Evolutionary conservation across 2,113 vertebrate species (phyloP).

Genomic region (Talpa occidentalis): DNA sequence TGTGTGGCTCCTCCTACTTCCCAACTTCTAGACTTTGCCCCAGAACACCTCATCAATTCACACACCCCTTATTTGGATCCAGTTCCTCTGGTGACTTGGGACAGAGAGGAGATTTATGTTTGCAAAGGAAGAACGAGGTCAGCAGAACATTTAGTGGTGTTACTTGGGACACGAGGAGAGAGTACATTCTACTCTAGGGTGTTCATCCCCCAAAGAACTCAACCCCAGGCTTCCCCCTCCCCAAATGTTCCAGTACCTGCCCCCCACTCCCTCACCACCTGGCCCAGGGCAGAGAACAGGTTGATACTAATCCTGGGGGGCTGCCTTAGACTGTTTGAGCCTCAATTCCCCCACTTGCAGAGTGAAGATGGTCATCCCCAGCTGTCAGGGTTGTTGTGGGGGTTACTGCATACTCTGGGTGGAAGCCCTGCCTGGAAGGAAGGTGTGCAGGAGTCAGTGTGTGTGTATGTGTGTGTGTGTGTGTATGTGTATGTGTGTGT

Average conservation of each 20-base stretch:
- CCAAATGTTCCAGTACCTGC: not conserved
- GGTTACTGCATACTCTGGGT: rapidly evolving
- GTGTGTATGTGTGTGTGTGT: too few relatives aligned
- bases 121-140: not conserved
- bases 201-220: not conserved
- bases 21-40: not conserved
- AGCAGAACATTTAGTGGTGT: not conserved
- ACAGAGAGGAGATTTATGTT: not conserved
- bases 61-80: not conserved
- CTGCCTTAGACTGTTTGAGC: not conserved
- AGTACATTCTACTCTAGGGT: not conserved
- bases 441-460: not conserved
- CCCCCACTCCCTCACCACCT: not conserved
- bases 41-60: not conserved
- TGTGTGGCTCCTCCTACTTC: too few relatives aligned
- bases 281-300: not conserved
- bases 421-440: not conserved
- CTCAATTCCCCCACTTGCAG: not conserved
- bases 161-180: not conserved
- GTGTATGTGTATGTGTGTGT: too few relatives aligned
- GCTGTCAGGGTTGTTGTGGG: not conserved
- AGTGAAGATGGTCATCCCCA: not conserved
- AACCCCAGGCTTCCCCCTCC: not conserved
- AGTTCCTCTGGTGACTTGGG: not conserved
- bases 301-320: not conserved